Base-by-base conservation (phyloP, 2,797 vertebrate genomes). In the Neosilurus hyrtlii region DNA sequence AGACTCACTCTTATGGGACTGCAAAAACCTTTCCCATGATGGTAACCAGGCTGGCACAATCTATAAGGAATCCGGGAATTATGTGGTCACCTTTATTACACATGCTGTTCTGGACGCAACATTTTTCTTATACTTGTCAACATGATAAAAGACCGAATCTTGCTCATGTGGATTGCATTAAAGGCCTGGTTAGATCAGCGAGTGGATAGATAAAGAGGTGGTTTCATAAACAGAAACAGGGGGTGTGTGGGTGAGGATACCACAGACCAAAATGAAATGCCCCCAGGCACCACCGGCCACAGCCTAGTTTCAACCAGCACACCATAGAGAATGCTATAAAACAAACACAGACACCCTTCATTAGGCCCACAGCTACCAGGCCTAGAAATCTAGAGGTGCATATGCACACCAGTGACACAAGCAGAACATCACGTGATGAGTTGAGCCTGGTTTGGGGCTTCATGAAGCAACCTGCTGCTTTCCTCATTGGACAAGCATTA, bases 231-330 rank as follows among this genome's bases (percentile, higher is more conserved):
- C 74, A 66, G 76, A 83, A 85, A 85, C 65, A 61, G 61, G 43
- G 81, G 73, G 26, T 74, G 67, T 84, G 67, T 78, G 59, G 75
- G 72, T 43, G 61, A 83, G 70, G 67, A 67, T 77, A 85, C 86
- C 87, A 82, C 86, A 88, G 86, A 89, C 84, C 87, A 82, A 87
- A 86, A 88, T 86, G n/a, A 87, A 85, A 80, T 84, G 81, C 86
- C 83, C 87, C 79, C 74, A 86, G 82, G 82, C 76, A 65, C 79
- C 82, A 82, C 76, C 70, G 77, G 83, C 86, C 83, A 79, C 84
- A 83, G 30, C 83, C 70, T 84, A 81, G 84, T 84, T 86, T 79
- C 84, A 63, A 82, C 83, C 35, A 62, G 70, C 86, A n/a, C 51
- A 83, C 85, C 86, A 85, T 86, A 84, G 72, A 85, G 82, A 87